Evolutionary conservation across 35 echinoderm and acorn worm species (phyloP), one percentile per base, ranked within the genome.

Genomic region (Eucidaris tribuloides): DNA sequence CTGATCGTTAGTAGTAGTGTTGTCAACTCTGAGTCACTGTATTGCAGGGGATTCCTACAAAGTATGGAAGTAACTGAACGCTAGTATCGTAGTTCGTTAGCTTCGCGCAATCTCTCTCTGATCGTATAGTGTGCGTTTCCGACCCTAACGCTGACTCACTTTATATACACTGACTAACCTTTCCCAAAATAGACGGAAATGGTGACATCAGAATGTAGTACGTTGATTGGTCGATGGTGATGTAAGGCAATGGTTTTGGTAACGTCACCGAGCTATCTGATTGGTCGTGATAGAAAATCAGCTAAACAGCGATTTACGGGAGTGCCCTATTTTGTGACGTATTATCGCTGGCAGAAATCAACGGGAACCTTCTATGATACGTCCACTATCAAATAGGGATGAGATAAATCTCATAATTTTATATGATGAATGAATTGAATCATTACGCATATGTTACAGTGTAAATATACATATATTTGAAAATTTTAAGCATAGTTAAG

Each of bases 151-250:
- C 86, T 94, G 92, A 94, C 87, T 94, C 92, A 94, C 82, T 58
- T 55, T 94, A 85, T 94, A 94, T 90, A 94, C 85, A 94, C 87
- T 94, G 92, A 94, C 86, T 94, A 94, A 94, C 76, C 81, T 46
- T 83, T 85, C 92, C 89, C 83, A 94, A 94, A 94, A 94, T 94
- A 94, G 92, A 59, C 32, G 57, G 33, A 55, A 70, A 28, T 86
- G 58, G 84, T 94, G 92, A 94, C 87, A 85, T 76, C 44, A 85
- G 58, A 35, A 68, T 32, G 52, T 76, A 33, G 83, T 42, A 20
- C 39, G 45, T 52, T 89, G 81, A 94, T 94, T 94, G 92, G 92
- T 46, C 72, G 63, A 46, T 55, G 87, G 77, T 94, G 92, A 94
- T 83, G 86, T 94, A 76, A 70, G 28, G 27, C 78, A 35, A n/a